Conservation (phyloP, 1,140 invertebrate species). For the Aphelenchoides fujianensis region DNA sequence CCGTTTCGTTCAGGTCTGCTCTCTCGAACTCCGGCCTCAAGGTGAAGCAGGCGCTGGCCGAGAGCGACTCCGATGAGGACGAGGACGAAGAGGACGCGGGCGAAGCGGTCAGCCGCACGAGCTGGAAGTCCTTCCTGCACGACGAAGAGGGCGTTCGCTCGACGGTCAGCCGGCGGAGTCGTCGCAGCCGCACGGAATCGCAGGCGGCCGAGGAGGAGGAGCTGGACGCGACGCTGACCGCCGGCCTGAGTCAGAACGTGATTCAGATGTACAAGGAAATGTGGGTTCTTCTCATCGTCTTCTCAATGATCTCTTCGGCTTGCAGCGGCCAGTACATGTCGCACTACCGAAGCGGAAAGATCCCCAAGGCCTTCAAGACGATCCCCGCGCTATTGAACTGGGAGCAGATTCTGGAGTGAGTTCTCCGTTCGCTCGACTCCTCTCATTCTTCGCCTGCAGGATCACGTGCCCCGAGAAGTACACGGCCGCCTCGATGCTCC, state of each 20-base stretch:
- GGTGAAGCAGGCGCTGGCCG: no score
- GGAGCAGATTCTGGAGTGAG: slow-evolving; percentile 71
- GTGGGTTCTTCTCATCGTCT: slow-evolving; percentile 72
- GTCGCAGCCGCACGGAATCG: slow-evolving; percentile 12
- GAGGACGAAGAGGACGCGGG: slow-evolving; percentile 28
- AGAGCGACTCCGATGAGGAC: slow-evolving; percentile 27
- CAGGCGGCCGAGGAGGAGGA: slow-evolving; percentile 27
- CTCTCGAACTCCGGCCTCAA: no score
- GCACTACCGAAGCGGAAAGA: slow-evolving; percentile 87
- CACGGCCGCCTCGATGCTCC: slow-evolving; percentile 89
- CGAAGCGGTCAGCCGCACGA: background rate
- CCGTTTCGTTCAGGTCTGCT: no score
- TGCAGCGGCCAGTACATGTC: slow-evolving; percentile 48
- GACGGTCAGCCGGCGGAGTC: background rate
- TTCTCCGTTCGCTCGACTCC: slow-evolving; percentile 7
- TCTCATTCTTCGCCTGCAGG: slow-evolving; percentile 43
- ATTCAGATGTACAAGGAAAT: slow-evolving; percentile 83
- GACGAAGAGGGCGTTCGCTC: background rate
- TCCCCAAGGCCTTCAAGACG: slow-evolving; percentile 97
- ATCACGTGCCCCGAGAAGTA: slow-evolving; percentile 68
- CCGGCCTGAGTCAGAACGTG: slow-evolving; percentile 70
- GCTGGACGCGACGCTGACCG: slow-evolving; percentile 16
- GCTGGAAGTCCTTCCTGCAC: background rate
- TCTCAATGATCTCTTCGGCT: background rate
- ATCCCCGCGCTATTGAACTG: slow-evolving; percentile 87